Percentiles rank a stretch among this genome's conserved stretches.
Evolutionary conservation across 2,888 invertebrate species (phyloP).

Genomic region (Drosophila sordidapex): DNA sequence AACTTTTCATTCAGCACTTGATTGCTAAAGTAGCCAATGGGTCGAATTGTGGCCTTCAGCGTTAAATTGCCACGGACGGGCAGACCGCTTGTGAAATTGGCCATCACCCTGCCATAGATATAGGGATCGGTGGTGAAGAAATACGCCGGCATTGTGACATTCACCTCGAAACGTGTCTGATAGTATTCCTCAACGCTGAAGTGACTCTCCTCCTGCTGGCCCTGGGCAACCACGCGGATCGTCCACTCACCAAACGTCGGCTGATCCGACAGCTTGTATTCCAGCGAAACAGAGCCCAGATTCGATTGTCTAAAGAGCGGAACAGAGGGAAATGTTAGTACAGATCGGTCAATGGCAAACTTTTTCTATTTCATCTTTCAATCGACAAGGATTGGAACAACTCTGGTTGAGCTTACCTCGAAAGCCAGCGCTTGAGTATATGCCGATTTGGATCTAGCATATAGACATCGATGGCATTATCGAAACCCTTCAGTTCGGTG

Average conservation of each 20-base stretch:
- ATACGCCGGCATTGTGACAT: conserved; percentile 97
- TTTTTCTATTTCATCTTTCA: background rate
- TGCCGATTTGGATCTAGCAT: conserved; percentile 95
- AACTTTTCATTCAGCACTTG: conserved; percentile 86
- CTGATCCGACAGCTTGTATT: conserved; percentile 95
- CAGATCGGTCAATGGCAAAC: background rate
- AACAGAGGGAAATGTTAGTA: background rate
- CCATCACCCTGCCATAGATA: conserved; percentile 94
- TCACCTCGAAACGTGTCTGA: conserved; percentile 96
- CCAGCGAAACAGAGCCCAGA: conserved; percentile 96
- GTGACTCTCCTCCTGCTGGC: conserved; percentile 93
- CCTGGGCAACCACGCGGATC: conserved; percentile 94
- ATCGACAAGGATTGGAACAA: background rate
- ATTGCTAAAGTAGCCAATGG: conserved; percentile 88
- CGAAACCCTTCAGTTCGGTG: conserved; percentile 95
- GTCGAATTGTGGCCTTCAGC: conserved; percentile 91
- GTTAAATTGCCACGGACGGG: conserved; percentile 96
- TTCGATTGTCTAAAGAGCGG: conserved; percentile 89
- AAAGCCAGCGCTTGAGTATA: conserved; percentile 96
- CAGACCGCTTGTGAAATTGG: conserved; percentile 97
- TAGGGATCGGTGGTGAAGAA: conserved; percentile 94
- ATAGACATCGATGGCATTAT: conserved; percentile 95
- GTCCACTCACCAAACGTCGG: conserved; percentile 97
- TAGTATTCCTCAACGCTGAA: conserved; percentile 98
- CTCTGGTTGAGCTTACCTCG: conserved; percentile 85